These are phyloP conservation scores for Helarctos malayanus DNA, from an alignment of 2,797 vertebrate species.

Conservation along the genomic window DNA sequence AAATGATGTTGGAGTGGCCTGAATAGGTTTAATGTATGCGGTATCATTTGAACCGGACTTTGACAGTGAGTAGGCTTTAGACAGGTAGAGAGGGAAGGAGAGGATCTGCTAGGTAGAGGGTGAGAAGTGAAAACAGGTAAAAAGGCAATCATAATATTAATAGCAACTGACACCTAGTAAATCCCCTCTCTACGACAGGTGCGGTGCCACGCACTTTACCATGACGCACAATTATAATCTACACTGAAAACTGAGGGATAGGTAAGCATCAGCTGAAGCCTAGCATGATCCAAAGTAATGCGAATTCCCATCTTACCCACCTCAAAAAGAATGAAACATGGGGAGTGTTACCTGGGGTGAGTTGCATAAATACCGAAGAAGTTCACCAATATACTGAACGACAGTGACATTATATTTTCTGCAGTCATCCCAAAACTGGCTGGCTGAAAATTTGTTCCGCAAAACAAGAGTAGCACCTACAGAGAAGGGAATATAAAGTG, in stretches of 20 bases:
- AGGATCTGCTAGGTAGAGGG: not conserved
- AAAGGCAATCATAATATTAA: not conserved
- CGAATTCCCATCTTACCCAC: not conserved
- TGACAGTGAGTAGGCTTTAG: not conserved
- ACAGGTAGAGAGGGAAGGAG: not conserved
- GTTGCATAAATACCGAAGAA: conserved; percentile 95
- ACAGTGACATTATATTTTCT: conserved; percentile 94
- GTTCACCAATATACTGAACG: conserved; percentile 95
- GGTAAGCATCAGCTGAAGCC: not conserved
- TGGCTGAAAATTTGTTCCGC: conserved; percentile 93
- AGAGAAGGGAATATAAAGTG: conserved; percentile 52
- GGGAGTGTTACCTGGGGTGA: conserved; percentile 89
- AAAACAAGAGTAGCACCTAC: conserved; percentile 93
- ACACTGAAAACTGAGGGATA: not conserved
- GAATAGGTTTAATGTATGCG: not conserved
- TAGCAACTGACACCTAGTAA: not conserved
- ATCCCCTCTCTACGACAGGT: not conserved
- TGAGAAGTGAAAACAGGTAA: conserved; percentile 14
- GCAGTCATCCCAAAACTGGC: conserved; percentile 95
- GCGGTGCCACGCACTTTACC: not conserved
- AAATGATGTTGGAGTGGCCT: not conserved
- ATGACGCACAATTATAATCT: not conserved
- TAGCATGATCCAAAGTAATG: not conserved
- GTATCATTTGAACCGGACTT: not conserved
- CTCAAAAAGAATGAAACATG: not conserved